These are phyloP conservation scores for Apocheima hispidaria DNA, from an alignment of 2,888 invertebrate species.

Conservation along the genomic window DNA sequence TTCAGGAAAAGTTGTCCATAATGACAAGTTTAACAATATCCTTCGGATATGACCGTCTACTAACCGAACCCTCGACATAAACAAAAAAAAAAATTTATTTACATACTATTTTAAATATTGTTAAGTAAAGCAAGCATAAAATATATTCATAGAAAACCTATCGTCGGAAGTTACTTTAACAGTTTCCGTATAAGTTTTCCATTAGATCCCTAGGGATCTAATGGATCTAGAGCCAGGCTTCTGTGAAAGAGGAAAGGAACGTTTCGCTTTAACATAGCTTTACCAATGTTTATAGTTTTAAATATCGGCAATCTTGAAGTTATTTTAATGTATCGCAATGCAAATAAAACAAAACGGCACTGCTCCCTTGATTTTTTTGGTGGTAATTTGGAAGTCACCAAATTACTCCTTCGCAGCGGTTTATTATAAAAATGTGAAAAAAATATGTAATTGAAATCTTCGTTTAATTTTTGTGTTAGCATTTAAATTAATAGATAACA, in stretches of 20 bases:
- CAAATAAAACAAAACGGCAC: background rate
- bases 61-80: no score
- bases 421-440: no score
- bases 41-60: no score
- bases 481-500: no score
- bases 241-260: slow-evolving; percentile 3
- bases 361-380: background rate
- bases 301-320: background rate
- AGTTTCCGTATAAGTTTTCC: slow-evolving; percentile 11
- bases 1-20: no score
- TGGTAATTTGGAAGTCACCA: no score
- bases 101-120: no score
- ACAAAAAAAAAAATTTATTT: no score
- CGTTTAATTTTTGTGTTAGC: no score
- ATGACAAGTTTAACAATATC: no score
- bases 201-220: background rate
- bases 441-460: no score
- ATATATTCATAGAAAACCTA: slow-evolving; percentile 21
- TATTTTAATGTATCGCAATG: background rate
- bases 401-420: no score
- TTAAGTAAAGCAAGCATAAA: slow-evolving; percentile 17
- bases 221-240: background rate
- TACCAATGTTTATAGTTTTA: slow-evolving; percentile 4
- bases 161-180: slow-evolving; percentile 9
- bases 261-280: background rate